phyloP scores from a whole-genome alignment of 1,140 invertebrate species.

The Neelides sp. region DNA sequence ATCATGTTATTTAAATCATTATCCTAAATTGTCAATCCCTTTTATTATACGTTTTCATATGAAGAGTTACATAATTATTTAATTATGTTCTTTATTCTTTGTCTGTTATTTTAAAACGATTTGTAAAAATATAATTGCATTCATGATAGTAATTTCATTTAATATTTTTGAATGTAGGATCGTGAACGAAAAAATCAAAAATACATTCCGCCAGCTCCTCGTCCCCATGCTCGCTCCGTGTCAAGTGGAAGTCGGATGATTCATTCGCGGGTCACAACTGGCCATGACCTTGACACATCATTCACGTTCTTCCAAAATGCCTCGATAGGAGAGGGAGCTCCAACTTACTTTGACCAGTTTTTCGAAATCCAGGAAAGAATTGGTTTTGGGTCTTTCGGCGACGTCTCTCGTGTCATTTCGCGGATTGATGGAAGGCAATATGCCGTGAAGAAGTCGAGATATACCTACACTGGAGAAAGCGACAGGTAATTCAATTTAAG shows the following conservation, averaged over 20 bases:
- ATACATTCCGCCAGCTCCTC: conserved; percentile 26
- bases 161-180: conserved; percentile 15
- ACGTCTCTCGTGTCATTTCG: conserved; percentile 53
- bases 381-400: conserved; percentile 60
- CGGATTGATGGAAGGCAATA: conserved; percentile 52
- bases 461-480: conserved; percentile 45
- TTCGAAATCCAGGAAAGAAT: conserved; percentile 49
- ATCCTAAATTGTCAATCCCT: too few species aligned
- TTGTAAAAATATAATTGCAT: neutral
- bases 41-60: too few species aligned
- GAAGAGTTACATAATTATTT: too few species aligned
- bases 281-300: conserved; percentile 23
- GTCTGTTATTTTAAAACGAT: too few species aligned
- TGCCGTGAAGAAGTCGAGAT: conserved; percentile 53
- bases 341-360: conserved; percentile 48
- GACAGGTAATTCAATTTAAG: too few species aligned
- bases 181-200: conserved; percentile 16
- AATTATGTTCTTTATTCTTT: too few species aligned
- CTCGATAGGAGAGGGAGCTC: neutral
- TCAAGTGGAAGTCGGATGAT: conserved; percentile 21
- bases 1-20: too few species aligned
- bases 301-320: conserved; percentile 18
- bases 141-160: neutral
- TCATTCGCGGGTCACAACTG: conserved; percentile 21
- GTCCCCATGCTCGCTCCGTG: conserved; percentile 23